phyloP scores from a whole-genome alignment of 1,140 invertebrate species.

The Tetramorium simillimum region DNA sequence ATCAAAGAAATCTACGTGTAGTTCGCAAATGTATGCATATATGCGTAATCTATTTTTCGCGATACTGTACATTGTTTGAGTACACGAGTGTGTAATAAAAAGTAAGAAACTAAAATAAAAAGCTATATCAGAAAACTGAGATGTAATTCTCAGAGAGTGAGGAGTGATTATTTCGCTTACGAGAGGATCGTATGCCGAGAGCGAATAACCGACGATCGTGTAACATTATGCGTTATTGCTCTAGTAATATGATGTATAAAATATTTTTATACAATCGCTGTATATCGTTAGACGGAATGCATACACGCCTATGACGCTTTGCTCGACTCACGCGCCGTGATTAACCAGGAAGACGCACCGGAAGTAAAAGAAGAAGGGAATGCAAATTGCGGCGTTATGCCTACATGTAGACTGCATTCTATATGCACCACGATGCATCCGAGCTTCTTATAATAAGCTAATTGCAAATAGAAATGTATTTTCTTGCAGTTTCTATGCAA shows the following conservation, averaged over 20 bases:
- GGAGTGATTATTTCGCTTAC: neutral
- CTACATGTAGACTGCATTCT: slow-evolving; percentile 24
- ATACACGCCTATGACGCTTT: neutral
- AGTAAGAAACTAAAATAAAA: slow-evolving; percentile 55
- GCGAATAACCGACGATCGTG: neutral
- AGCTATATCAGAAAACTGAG: slow-evolving; percentile 45
- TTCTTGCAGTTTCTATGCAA: slow-evolving; percentile 11
- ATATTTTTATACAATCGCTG: slow-evolving; percentile 45
- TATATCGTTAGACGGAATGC: neutral
- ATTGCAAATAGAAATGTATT: slow-evolving; percentile 1
- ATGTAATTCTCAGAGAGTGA: slow-evolving; percentile 29
- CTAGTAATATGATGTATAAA: slow-evolving; percentile 11
- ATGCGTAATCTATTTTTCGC: slow-evolving; percentile 61
- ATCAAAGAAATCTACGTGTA: slow-evolving; percentile 34
- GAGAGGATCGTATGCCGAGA: neutral
- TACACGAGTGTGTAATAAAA: slow-evolving; percentile 21
- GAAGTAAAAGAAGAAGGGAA: slow-evolving; percentile 22
- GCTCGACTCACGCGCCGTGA: neutral
- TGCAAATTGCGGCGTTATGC: slow-evolving; percentile 23
- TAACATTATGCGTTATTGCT: slow-evolving; percentile 10
- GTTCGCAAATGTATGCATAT: slow-evolving; percentile 36
- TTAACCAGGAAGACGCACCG: slow-evolving; percentile 1
- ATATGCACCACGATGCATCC: neutral
- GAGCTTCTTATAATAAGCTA: slow-evolving; percentile 24
- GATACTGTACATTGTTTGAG: slow-evolving; percentile 33